phyloP scores from a whole-genome alignment of 2,113 vertebrate species.

The Gobio gobio region DNA sequence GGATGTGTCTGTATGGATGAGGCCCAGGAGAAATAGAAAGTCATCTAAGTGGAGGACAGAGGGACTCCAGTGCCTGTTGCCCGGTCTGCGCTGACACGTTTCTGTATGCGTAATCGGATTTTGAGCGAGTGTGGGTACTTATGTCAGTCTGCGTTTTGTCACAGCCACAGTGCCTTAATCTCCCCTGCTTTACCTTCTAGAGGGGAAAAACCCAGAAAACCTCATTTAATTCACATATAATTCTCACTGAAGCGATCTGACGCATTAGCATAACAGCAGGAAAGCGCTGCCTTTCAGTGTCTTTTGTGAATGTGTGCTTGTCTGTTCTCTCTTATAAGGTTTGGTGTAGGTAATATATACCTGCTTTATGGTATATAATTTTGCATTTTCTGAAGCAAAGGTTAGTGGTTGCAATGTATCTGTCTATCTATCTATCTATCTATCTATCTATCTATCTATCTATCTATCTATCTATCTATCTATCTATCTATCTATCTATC shows the following conservation, averaged over 20 bases:
- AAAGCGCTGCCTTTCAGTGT: constrained; percentile 75
- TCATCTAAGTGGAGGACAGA: constrained; percentile 77
- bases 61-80: constrained; percentile 85
- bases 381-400: neutral
- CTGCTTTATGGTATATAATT: neutral
- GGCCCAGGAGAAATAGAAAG: constrained; percentile 73
- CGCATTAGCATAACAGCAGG: constrained; percentile 97
- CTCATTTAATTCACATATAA: constrained; percentile 97
- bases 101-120: constrained; percentile 97
- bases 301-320: constrained; percentile 26
- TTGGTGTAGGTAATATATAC: neutral
- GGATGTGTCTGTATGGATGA: constrained; percentile 81
- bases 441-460: too few species aligned
- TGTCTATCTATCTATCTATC: too few species aligned
- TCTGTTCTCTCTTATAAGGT: neutral
- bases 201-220: constrained; percentile 79
- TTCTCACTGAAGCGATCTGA: constrained; percentile 93
- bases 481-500: too few species aligned
- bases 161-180: constrained; percentile 85
- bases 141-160: constrained; percentile 98
- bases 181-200: constrained; percentile 77
- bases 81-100: constrained; percentile 90
- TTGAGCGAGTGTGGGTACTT: constrained; percentile 94
- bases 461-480: too few species aligned
- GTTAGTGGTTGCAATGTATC: too few species aligned